A percentile compares a stretch with the other conserved stretches of the same genome.
Evolutionary conservation across 2,113 vertebrate species (phyloP).

Genomic region (Caretta caretta): DNA sequence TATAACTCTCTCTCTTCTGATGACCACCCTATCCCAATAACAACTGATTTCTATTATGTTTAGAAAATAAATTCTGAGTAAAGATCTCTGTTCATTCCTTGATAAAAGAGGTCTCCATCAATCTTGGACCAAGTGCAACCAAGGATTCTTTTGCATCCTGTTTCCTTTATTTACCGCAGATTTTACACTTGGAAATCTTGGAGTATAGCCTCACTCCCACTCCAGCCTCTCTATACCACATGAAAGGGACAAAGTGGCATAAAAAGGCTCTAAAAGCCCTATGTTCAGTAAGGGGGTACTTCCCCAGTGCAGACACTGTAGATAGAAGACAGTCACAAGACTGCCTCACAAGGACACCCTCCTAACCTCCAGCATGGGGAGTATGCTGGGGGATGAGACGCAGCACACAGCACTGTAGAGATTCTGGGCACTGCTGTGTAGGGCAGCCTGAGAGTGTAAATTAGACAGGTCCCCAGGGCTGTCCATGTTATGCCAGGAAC

Average conservation of each 20-base stretch:
- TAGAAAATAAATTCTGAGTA: constrained; percentile 74
- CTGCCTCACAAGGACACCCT: not conserved
- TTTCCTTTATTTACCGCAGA: constrained; percentile 16
- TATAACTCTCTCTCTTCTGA: constrained; percentile 72
- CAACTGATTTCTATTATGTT: constrained; percentile 65
- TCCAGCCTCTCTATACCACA: not conserved
- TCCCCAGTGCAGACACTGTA: accelerated
- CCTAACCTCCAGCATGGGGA: not conserved
- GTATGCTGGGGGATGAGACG: not conserved
- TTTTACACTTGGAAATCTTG: constrained; percentile 46
- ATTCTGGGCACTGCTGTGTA: not conserved
- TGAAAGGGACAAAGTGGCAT: accelerated
- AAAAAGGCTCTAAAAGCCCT: not conserved
- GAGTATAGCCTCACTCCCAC: not conserved
- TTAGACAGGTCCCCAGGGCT: constrained; percentile 19
- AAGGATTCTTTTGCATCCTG: not conserved
- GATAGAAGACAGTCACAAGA: accelerated
- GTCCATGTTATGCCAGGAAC: not conserved
- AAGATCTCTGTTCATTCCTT: constrained; percentile 56
- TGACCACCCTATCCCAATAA: constrained; percentile 74
- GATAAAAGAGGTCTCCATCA: constrained; percentile 57
- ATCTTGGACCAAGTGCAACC: constrained; percentile 42
- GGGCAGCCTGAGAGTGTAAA: not conserved
- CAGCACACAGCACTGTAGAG: not conserved
- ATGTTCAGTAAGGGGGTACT: accelerated